Conservation (phyloP, 2,888 invertebrate genomes). For the Clepsis dumicolana region DNA sequence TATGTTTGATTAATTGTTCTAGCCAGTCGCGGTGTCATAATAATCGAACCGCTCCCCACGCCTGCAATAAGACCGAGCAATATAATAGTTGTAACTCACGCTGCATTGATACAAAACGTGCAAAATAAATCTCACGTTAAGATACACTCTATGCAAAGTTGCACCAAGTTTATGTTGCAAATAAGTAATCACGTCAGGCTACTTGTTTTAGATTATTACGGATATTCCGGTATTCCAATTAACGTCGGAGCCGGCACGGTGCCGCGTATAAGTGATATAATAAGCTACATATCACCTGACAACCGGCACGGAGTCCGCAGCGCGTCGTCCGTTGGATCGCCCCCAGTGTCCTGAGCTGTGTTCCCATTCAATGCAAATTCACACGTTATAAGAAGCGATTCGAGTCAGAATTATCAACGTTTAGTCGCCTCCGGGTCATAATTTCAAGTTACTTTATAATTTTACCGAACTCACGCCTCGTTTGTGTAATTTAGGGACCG, state of each 20-base stretch:
- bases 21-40: constrained; percentile 69
- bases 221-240: constrained; percentile 44
- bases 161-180: constrained; percentile 10
- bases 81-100: neutral
- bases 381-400: constrained; percentile 80
- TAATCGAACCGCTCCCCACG: constrained; percentile 66
- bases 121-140: neutral
- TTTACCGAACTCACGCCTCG: constrained; percentile 62
- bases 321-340: constrained; percentile 65
- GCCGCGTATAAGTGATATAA: constrained; percentile 42
- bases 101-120: neutral
- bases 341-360: constrained; percentile 64
- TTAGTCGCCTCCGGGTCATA: constrained; percentile 84
- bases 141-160: neutral
- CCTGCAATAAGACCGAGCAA: constrained; percentile 8
- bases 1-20: constrained; percentile 75
- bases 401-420: constrained; percentile 82
- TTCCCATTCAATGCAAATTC: constrained; percentile 85
- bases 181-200: constrained; percentile 29
- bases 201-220: constrained; percentile 25
- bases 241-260: constrained; percentile 49
- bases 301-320: constrained; percentile 55
- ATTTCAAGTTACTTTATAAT: constrained; percentile 75
- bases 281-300: constrained; percentile 29
- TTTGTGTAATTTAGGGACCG: constrained; percentile 51